Conservation (phyloP, 2,113 vertebrate genomes). For the Passer montanus region DNA sequence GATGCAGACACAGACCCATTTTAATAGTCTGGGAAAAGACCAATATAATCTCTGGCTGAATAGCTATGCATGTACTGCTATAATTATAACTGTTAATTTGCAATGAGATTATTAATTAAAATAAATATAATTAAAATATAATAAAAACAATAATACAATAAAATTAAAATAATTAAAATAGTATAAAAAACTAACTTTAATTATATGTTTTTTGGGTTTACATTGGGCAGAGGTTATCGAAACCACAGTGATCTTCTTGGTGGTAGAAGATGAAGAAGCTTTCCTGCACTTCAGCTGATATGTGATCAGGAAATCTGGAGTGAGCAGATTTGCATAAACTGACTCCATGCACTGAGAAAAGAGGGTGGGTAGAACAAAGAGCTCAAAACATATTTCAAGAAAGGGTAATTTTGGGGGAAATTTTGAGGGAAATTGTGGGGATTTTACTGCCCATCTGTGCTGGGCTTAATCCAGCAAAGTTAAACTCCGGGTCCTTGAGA, state of each 20-base stretch:
- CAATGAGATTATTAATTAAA: background rate
- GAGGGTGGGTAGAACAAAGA: background rate
- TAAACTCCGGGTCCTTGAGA: conserved; percentile 36
- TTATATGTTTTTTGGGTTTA: background rate
- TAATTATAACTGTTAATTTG: background rate
- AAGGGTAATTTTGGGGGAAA: background rate
- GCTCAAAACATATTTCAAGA: background rate
- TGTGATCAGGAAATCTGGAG: background rate
- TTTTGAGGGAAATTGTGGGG: background rate
- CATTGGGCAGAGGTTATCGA: background rate
- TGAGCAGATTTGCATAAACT: background rate
- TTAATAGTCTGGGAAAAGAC: background rate
- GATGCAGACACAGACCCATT: background rate
- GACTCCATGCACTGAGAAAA: background rate
- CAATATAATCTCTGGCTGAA: background rate
- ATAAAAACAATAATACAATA: no score
- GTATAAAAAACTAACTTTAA: background rate
- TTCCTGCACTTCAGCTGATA: background rate
- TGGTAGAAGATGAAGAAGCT: background rate
- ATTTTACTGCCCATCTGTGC: background rate
- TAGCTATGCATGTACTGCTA: background rate
- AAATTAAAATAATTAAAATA: no score
- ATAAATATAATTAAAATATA: no score
- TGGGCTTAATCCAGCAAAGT: background rate
- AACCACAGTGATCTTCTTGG: background rate